These are phyloP conservation scores for Actinostola sp. DNA, from an alignment of 92 coral and sea anemone species.

Conservation along the genomic window DNA sequence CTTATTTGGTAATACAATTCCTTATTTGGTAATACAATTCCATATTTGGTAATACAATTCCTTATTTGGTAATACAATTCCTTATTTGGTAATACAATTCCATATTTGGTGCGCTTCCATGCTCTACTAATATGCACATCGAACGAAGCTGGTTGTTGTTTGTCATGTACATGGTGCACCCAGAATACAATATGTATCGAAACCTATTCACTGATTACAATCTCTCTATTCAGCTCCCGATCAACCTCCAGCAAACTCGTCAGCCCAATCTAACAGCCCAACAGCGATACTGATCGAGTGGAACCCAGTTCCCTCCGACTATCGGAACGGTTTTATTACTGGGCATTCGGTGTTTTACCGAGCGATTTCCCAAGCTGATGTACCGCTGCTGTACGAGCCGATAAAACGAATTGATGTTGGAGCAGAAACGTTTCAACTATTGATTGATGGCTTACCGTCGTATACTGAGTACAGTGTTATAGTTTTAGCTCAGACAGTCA, in stretches of 20 bases:
- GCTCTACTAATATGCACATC: no score
- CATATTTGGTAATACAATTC: no score
- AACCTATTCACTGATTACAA: background rate
- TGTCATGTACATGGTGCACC: no score
- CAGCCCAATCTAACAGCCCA: constrained; percentile 18
- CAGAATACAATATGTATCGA: background rate
- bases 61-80: no score
- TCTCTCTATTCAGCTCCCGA: constrained; percentile 28
- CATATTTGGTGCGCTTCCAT: no score
- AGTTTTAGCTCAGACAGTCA: constrained; percentile 35
- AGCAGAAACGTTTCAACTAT: constrained; percentile 8
- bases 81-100: no score
- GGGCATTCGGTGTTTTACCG: constrained; percentile 39
- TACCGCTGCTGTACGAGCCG: constrained; percentile 10
- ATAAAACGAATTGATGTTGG: constrained; percentile 13
- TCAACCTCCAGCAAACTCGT: constrained; percentile 22
- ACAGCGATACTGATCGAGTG: constrained; percentile 26
- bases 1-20: no score
- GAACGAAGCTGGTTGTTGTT: no score
- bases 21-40: no score
- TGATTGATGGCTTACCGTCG: constrained; percentile 13
- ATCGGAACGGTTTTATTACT: constrained; percentile 36
- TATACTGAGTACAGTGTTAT: constrained; percentile 23
- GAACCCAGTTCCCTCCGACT: constrained; percentile 45
- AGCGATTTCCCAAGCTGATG: constrained; percentile 18